Conservation (phyloP, 2,113 vertebrate species). For the Colaptes auratus region DNA sequence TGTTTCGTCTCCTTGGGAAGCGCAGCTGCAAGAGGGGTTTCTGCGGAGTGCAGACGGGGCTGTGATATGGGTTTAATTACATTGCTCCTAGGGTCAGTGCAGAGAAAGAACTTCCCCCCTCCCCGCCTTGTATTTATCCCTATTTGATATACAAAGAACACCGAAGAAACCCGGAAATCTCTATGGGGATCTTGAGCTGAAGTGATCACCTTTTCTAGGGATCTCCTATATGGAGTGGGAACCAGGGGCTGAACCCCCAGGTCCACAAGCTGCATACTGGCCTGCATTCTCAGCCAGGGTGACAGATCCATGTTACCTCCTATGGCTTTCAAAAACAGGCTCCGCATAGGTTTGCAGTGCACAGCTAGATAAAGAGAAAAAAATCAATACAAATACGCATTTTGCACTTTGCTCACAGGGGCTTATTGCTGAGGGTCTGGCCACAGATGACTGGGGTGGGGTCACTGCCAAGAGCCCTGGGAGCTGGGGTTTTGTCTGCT, state of each 20-base stretch:
- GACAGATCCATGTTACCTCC: background rate
- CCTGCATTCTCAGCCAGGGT: accelerated
- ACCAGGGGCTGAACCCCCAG: background rate
- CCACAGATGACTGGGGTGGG: background rate
- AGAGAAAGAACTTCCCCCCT: conserved; percentile 33
- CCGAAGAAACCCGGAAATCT: background rate
- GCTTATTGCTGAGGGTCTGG: background rate
- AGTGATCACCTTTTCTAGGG: background rate
- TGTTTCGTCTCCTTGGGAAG: background rate
- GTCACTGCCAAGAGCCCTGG: background rate
- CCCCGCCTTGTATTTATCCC: conserved; percentile 26
- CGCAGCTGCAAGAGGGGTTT: background rate
- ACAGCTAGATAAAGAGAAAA: background rate
- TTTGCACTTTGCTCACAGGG: background rate
- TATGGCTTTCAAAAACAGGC: background rate
- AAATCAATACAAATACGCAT: background rate
- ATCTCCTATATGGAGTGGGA: background rate
- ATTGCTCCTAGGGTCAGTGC: conserved; percentile 45
- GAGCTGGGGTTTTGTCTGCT: background rate
- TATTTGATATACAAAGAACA: conserved; percentile 1
- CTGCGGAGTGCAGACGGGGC: conserved; percentile 19
- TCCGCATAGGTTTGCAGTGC: background rate
- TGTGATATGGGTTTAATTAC: conserved; percentile 53
- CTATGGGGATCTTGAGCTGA: background rate
- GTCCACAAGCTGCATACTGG: accelerated